Evolutionary conservation across 2,113 vertebrate genomes (phyloP).

Genomic region (Cygnus atratus): DNA sequence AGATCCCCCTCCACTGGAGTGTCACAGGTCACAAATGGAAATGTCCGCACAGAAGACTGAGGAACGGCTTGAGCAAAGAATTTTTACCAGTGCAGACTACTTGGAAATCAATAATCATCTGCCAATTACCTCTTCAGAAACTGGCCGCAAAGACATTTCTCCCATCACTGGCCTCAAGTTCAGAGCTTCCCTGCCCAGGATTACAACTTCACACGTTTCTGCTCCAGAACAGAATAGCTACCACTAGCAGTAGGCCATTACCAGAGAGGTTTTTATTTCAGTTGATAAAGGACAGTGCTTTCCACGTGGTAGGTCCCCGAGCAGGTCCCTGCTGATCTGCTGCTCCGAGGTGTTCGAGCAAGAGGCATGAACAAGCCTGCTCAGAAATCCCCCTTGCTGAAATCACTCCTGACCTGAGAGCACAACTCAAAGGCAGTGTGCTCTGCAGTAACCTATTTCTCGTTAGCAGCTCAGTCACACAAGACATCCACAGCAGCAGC

Average conservation of each 20-base stretch:
- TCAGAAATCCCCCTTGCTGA: neutral
- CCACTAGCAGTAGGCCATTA: neutral
- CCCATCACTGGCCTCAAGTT: neutral
- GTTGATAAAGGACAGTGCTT: neutral
- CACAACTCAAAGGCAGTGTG: neutral
- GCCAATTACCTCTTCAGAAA: neutral
- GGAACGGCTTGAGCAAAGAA: neutral
- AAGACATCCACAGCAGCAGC: neutral
- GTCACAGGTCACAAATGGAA: neutral
- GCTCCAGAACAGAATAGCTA: neutral
- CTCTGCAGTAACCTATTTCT: neutral
- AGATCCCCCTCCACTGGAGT: neutral
- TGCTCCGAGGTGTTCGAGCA: neutral
- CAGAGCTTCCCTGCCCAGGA: neutral
- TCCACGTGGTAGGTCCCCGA: neutral
- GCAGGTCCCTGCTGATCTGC: neutral
- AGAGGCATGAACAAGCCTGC: neutral
- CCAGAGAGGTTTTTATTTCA: neutral
- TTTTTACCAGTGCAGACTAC: neutral
- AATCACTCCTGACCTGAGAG: neutral
- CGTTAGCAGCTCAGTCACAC: accelerated
- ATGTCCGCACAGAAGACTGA: neutral
- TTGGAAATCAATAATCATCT: neutral
- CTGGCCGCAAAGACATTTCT: accelerated
- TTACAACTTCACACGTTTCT: neutral